Percentiles rank a stretch among this genome's conserved stretches.
These are phyloP conservation scores for Spinus olivaceus DNA, from an alignment of 2,797 vertebrate species.

Conservation along the genomic window DNA sequence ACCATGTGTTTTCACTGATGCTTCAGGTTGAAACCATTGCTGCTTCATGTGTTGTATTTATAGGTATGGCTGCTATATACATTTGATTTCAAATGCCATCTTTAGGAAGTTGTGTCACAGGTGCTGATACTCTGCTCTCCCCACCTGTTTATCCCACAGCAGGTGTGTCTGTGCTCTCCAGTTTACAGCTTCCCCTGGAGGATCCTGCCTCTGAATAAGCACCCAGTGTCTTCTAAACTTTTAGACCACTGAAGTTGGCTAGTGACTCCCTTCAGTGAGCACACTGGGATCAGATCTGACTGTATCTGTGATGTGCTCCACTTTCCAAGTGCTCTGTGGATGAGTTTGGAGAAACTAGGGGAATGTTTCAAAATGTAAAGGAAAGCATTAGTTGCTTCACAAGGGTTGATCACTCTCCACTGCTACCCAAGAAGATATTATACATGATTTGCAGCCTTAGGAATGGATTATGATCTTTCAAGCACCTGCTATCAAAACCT, in stretches of 20 bases:
- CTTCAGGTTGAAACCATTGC: background rate
- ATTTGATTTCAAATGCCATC: background rate
- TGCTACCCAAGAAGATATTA: background rate
- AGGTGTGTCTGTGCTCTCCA: background rate
- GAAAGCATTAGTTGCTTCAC: background rate
- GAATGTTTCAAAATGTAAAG: background rate
- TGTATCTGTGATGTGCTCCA: background rate
- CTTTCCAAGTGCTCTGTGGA: background rate
- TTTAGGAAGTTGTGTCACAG: background rate
- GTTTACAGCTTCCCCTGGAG: background rate
- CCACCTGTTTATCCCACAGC: background rate
- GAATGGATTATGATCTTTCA: background rate
- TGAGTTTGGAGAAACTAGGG: background rate
- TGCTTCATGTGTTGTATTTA: background rate
- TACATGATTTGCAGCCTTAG: background rate
- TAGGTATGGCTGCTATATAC: background rate
- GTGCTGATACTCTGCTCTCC: background rate
- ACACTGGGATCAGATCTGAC: background rate
- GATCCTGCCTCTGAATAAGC: background rate
- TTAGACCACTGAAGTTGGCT: background rate
- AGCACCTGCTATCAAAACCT: background rate
- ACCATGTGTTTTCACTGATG: background rate
- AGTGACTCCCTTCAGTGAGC: background rate
- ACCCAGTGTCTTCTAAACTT: background rate
- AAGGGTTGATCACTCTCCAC: background rate